phyloP scores from a whole-genome alignment of 1,140 invertebrate species.

The Panulirus ornatus region DNA sequence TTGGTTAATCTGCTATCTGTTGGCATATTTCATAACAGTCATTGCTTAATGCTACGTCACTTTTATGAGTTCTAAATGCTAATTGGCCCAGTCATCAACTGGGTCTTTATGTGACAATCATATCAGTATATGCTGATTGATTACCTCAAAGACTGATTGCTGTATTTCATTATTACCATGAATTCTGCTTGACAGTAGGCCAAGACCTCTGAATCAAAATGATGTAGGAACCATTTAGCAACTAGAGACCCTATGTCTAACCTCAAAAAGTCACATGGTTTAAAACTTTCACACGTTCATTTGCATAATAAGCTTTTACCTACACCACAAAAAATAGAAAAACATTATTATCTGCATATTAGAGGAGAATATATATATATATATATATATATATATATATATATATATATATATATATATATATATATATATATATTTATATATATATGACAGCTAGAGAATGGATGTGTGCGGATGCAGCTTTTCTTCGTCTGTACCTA shows the following conservation, averaged over 20 bases:
- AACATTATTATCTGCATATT: background rate
- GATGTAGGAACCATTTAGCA: background rate
- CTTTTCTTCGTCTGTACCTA: too few species aligned
- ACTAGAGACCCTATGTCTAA: constrained; percentile 13
- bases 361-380: background rate
- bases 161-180: background rate
- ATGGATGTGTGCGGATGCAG: too few species aligned
- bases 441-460: too few species aligned
- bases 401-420: too few species aligned
- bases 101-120: constrained; percentile 24
- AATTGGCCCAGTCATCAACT: constrained; percentile 27
- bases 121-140: constrained; percentile 4
- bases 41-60: constrained; percentile 25
- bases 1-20: background rate
- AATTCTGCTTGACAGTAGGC: background rate
- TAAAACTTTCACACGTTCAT: background rate
- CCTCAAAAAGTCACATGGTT: background rate
- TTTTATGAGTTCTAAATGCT: constrained; percentile 26
- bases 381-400: constrained; percentile 20
- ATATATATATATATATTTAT: too few species aligned
- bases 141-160: background rate
- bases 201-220: background rate
- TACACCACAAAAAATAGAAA: constrained; percentile 6
- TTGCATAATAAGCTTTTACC: background rate
- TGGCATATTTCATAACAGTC: background rate